Conservation (phyloP, 2,888 invertebrate genomes). For the Drosophila bunnanda region DNA sequence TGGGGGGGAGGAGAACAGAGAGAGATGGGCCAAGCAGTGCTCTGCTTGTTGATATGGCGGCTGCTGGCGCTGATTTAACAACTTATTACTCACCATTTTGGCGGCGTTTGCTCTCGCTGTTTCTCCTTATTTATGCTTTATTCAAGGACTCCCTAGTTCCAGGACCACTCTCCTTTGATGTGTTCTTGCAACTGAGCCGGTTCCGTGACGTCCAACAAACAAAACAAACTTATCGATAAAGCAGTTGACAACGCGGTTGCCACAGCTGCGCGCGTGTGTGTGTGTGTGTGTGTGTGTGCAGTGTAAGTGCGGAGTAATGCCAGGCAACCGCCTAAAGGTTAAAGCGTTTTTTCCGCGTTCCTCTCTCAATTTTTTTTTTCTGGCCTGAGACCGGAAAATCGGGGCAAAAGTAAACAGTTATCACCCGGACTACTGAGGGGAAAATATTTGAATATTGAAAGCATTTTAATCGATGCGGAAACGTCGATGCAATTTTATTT, state of each 20-base stretch:
- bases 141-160: background rate
- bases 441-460: background rate
- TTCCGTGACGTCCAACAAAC: slow-evolving; percentile 4
- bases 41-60: slow-evolving; percentile 19
- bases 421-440: slow-evolving; percentile 17
- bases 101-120: slow-evolving; percentile 2
- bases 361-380: slow-evolving; percentile 7
- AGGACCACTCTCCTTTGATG: slow-evolving; percentile 3
- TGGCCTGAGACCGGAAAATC: background rate
- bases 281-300: background rate
- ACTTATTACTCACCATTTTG: slow-evolving; percentile 41
- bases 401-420: slow-evolving; percentile 13
- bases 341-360: background rate
- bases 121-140: slow-evolving; percentile 2
- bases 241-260: slow-evolving; percentile 36
- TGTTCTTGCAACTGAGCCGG: slow-evolving; percentile 17
- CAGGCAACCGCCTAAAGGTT: slow-evolving; percentile 34
- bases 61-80: slow-evolving; percentile 26
- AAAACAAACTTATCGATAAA: slow-evolving; percentile 39
- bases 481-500: background rate
- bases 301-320: background rate
- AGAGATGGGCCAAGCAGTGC: slow-evolving; percentile 16
- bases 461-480: background rate
- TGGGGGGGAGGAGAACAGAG: background rate
- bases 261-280: background rate